These are phyloP conservation scores for Neodiprion pinetum DNA, from an alignment of 1,140 invertebrate species.

Conservation along the genomic window DNA sequence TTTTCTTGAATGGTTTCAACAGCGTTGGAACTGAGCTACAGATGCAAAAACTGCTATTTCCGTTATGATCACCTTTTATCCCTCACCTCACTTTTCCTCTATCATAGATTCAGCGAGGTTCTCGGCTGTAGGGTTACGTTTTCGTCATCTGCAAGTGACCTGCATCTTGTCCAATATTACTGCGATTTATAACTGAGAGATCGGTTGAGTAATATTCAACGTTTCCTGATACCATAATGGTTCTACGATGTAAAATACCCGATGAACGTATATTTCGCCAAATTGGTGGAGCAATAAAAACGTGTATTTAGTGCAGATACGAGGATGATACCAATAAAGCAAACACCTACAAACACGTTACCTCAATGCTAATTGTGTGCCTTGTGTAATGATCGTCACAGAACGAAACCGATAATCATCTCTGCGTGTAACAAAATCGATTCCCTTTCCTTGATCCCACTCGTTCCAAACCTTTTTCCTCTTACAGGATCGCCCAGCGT, in stretches of 20 bases:
- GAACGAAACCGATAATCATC: too few relatives aligned
- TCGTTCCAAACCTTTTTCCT: not conserved
- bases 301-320: not conserved
- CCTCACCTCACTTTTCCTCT: not conserved
- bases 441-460: not conserved
- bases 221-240: too few relatives aligned
- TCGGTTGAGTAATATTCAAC: too few relatives aligned
- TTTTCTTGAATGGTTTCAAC: too few relatives aligned
- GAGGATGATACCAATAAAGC: conserved; percentile 1
- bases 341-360: not conserved
- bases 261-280: not conserved
- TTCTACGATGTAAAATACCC: too few relatives aligned
- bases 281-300: not conserved
- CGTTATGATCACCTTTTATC: not conserved
- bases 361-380: not conserved
- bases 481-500: not conserved
- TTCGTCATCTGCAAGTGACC: not conserved
- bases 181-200: not conserved
- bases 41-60: not conserved
- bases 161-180: not conserved
- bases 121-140: not conserved
- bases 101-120: not conserved
- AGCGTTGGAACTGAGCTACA: too few relatives aligned
- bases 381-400: not conserved
- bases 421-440: too few relatives aligned